Evolutionary conservation across 2,888 invertebrate species (phyloP).

Genomic region (Sabatieria punctata): DNA sequence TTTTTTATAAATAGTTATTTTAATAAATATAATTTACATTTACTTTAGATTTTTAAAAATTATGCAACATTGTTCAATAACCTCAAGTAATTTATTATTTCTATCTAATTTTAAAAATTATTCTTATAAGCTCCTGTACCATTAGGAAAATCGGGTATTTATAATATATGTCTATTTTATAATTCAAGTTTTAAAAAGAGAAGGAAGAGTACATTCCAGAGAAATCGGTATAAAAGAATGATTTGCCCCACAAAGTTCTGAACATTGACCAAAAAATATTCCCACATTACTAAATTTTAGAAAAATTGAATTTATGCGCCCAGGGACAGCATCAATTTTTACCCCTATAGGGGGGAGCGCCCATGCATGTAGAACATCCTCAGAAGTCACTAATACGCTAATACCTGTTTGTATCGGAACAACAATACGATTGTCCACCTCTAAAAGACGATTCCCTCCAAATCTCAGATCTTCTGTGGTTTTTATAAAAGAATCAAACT

Average conservation of each 20-base stretch:
- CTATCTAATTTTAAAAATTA: constrained; percentile 15
- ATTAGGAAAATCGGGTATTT: constrained; percentile 17
- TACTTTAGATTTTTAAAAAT: constrained; percentile 17
- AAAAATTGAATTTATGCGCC: constrained; percentile 38
- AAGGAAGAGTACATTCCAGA: constrained; percentile 19
- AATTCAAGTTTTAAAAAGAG: constrained; percentile 14
- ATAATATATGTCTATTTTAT: constrained; percentile 16
- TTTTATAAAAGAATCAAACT: constrained; percentile 32
- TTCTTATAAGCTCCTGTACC: constrained; percentile 7
- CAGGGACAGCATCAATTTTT: constrained; percentile 36
- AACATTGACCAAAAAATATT: constrained; percentile 55
- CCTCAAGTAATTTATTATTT: constrained; percentile 17
- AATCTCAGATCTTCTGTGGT: constrained; percentile 18
- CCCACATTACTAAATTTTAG: constrained; percentile 48
- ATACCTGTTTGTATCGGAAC: constrained; percentile 25
- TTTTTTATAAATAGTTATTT: constrained; percentile 9
- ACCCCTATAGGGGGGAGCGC: constrained; percentile 32
- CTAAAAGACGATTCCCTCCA: constrained; percentile 28
- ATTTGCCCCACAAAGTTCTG: constrained; percentile 62
- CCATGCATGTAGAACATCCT: constrained; percentile 37
- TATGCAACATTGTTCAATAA: constrained; percentile 17
- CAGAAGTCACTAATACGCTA: constrained; percentile 29
- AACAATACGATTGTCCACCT: constrained; percentile 30
- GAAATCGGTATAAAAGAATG: constrained; percentile 60
- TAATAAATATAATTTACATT: constrained; percentile 16